These are phyloP conservation scores for Lophius americanus DNA, from an alignment of 2,797 vertebrate genomes.

Conservation along the genomic window DNA sequence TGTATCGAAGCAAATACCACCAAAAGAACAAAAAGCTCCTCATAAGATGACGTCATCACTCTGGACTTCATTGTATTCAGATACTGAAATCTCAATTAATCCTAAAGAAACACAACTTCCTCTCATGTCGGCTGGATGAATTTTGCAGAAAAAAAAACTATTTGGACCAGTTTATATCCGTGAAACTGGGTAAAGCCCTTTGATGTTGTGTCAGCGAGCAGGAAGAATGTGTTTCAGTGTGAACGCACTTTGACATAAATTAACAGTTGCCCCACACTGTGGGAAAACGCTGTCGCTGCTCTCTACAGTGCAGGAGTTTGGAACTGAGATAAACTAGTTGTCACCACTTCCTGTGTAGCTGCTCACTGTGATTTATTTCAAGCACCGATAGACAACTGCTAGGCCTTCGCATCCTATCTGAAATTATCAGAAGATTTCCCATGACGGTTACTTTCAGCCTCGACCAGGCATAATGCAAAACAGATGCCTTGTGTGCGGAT, in stretches of 20 bases:
- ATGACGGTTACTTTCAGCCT: neutral
- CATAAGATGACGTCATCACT: neutral
- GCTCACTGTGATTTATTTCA: conserved; percentile 73
- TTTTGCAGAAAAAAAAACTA: conserved; percentile 40
- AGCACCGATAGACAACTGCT: conserved; percentile 19
- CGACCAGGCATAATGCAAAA: neutral
- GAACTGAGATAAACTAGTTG: conserved; percentile 14
- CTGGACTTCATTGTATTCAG: neutral
- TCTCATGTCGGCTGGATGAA: neutral
- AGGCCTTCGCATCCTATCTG: conserved; percentile 37
- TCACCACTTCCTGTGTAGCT: conserved; percentile 73
- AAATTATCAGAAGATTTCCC: conserved; percentile 18
- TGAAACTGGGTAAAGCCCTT: conserved; percentile 67
- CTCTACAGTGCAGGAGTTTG: conserved; percentile 1
- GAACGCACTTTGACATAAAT: conserved; percentile 16
- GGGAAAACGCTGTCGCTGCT: conserved; percentile 51
- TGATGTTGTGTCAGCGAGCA: conserved; percentile 33
- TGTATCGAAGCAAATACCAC: neutral
- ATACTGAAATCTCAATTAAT: conserved; percentile 1
- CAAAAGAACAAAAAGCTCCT: neutral
- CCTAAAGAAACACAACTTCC: neutral
- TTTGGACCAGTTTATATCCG: neutral
- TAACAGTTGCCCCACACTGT: conserved; percentile 36
- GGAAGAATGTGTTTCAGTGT: conserved; percentile 33
- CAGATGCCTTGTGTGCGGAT: conserved; percentile 7